Evolutionary conservation across 92 coral and sea anemone species (phyloP).

Genomic region (Porites evermanni): DNA sequence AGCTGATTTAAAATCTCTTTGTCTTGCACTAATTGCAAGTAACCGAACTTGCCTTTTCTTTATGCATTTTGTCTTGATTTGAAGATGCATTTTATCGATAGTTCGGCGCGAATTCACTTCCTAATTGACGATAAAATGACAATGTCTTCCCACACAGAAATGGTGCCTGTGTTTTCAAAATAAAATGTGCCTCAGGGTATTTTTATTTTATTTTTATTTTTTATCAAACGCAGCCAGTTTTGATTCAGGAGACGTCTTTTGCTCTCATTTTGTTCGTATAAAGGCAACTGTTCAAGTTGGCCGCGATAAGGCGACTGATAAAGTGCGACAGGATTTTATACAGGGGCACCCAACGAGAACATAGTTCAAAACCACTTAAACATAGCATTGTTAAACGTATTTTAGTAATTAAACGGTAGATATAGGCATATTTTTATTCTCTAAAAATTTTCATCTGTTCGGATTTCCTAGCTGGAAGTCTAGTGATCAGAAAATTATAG

Average conservation of each 20-base stretch:
- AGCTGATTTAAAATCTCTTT: not conserved
- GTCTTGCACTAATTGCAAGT: not conserved
- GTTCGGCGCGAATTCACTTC: slow-evolving; percentile 19
- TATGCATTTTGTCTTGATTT: not conserved
- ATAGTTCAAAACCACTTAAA: too few species aligned
- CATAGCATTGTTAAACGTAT: too few species aligned
- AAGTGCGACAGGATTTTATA: too few species aligned
- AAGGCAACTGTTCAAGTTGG: too few species aligned
- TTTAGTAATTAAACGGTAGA: too few species aligned
- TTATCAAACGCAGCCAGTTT: slow-evolving; percentile 8
- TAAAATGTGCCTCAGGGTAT: slow-evolving; percentile 22
- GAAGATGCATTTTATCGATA: slow-evolving; percentile 25
- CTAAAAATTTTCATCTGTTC: too few species aligned
- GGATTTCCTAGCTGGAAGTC: too few species aligned
- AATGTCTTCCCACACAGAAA: slow-evolving; percentile 2
- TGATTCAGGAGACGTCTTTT: slow-evolving; percentile 1
- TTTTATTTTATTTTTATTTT: not conserved
- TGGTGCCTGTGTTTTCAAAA: slow-evolving; percentile 30
- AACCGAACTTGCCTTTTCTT: slow-evolving; percentile 15
- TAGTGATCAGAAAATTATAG: too few species aligned
- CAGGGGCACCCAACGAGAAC: too few species aligned
- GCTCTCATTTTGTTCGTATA: not conserved
- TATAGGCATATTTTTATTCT: too few species aligned
- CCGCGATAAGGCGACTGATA: too few species aligned
- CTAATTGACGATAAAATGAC: not conserved